phyloP scores from a whole-genome alignment of 2,113 vertebrate species.

The Lagenorhynchus albirostris region DNA sequence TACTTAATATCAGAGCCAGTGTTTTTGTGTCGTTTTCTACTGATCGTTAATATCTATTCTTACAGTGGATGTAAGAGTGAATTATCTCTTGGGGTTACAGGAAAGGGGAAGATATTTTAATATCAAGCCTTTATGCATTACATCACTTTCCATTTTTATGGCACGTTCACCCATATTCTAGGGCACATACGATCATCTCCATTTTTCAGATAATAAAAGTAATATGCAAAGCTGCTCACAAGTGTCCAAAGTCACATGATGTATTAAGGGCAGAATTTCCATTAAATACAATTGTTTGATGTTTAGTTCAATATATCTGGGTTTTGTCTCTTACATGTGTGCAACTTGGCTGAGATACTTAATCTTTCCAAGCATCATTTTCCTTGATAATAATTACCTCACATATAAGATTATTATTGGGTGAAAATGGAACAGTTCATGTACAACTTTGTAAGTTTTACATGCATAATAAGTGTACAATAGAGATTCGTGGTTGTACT shows the following conservation, averaged over 20 bases:
- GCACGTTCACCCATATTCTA: not conserved
- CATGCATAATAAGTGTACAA: not conserved
- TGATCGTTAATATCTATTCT: not conserved
- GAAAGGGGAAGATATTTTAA: not conserved
- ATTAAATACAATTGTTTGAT: not conserved
- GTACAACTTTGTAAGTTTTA: not conserved
- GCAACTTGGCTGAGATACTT: not conserved
- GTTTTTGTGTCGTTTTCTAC: not conserved
- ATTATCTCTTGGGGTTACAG: not conserved
- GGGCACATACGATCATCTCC: not conserved
- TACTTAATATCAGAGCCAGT: not conserved
- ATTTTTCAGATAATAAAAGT: not conserved
- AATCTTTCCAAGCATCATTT: not conserved
- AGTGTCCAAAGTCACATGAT: not conserved
- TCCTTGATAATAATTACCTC: not conserved
- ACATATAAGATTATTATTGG: not conserved
- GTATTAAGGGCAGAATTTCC: not conserved
- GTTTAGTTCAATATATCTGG: not conserved
- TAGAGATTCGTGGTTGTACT: not conserved
- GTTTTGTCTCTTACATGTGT: not conserved
- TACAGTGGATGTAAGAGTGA: not conserved
- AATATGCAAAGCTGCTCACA: not conserved
- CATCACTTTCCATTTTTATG: not conserved
- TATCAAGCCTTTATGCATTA: not conserved
- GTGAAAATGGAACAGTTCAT: not conserved